Base-by-base conservation (phyloP, 2,113 vertebrate genomes). In the Xenotilapia leptura region DNA sequence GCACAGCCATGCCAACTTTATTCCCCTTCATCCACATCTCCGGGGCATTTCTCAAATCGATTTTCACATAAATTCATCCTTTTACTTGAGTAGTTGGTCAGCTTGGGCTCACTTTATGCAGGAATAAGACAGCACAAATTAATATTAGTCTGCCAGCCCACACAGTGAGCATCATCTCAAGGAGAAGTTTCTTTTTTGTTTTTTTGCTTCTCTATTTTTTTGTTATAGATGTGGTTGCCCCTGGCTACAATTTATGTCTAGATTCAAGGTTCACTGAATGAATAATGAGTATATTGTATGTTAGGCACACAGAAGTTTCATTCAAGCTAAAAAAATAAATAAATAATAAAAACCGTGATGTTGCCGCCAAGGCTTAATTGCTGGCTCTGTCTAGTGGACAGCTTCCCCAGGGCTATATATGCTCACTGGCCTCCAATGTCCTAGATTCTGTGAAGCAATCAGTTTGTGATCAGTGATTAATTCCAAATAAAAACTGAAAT, bases 1-100 rank as follows among this genome's bases (percentile, higher is more conserved):
- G 28, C 83, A 70, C 53, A 26, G 88, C 89, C 88, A 42, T 83
- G 88, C 91, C 93, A 90, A 49, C 88, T 80, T 84, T 26, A 75
- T 80, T 82, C 42, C 83, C 38, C 85, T 88, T 90, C 80, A 62
- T 70, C 40, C 70, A 77, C 45, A 40, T 79, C 85, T 85, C 75
- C 5, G 2, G 51, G 79, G 54, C 85, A 49, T 90, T 79, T 88
- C 77, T 85, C 58, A 89, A 70, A 62, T 38, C 82, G 17, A 12
- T 36, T 40, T 55, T 83, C 47, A 28, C 21, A 54, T 21, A 80
- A 47, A 55, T 73, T 40, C 26, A 33, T 73, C 31, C 31, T 73
- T 51, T 36, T 65, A 49, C 62, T 40, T 4, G 19, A 70, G 84
- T n/a, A n/a, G 21, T 7, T 62, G 23, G 21, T 38, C 49, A 10